Base-by-base conservation (phyloP, 2,888 invertebrate genomes). In the Criorhina ranunculi region DNA sequence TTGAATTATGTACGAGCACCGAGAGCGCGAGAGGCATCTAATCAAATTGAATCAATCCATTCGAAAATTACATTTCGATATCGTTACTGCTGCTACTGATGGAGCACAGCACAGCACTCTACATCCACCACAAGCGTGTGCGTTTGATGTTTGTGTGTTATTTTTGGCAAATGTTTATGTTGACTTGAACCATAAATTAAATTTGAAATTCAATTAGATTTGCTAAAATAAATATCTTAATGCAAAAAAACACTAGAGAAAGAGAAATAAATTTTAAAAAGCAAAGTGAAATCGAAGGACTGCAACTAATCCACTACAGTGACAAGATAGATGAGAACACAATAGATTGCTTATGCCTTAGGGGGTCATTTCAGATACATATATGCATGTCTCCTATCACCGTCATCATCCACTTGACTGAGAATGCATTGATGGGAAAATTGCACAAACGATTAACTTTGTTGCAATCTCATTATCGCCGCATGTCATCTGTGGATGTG, bases 161-260 rank as follows among this genome's bases (percentile, higher is more conserved):
- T 85, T 85, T 85, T 85, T 80, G 85, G 85, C 85, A 76, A 85
- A 80, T 85, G 75, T 80, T 85, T 80, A 85, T 85, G 59, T 79
- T 79, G 85, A 80, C 85, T 85, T 80, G 70, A 66, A 75, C 85
- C 85, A 76, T 80, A 80, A 85, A 85, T 85, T 75, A 66, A 85
- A 80, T 85, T 85, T 85, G 70, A 85, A 85, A 85, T 85, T 85
- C 85, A 85, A 85, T 85, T 85, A 85, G 75, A 85, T 72, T 72
- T 17, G 64, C 51, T 53, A 60, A 73, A 75, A 75, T 37, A 76
- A 57, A 57, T 55, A 55, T 55, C 49, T 15, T 24, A 7, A 37
- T 33, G 29, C 42, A n/a, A 29, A 12, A 46, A 46, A 31, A 12
- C 11, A 15, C 35, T 35, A 31, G 64, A 59, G 66, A 81, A 53